Percentiles rank a stretch among this genome's conserved stretches.
These are phyloP conservation scores for Fistularia tabacaria DNA, from an alignment of 2,797 vertebrate genomes.

Conservation along the genomic window DNA sequence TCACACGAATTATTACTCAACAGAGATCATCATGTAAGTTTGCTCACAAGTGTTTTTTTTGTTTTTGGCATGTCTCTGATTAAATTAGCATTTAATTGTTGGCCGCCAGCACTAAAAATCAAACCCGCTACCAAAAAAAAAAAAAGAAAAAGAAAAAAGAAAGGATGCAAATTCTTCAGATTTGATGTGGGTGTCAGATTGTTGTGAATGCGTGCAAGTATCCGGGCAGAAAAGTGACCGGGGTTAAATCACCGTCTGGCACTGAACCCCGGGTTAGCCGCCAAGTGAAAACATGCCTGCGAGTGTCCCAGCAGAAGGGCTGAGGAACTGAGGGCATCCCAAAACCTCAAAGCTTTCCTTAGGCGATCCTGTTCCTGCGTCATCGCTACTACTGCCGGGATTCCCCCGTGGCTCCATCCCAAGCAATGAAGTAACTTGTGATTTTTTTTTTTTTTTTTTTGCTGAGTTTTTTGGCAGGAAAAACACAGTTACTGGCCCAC, in stretches of 20 bases:
- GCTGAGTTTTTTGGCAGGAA: slow-evolving; percentile 62
- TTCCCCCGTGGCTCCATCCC: slow-evolving; percentile 64
- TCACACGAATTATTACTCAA: no score
- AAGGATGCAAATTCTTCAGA: slow-evolving; percentile 43
- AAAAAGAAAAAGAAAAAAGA: not conserved
- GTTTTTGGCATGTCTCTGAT: slow-evolving; percentile 23
- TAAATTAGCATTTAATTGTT: slow-evolving; percentile 45
- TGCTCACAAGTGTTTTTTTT: slow-evolving; percentile 3
- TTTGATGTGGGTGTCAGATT: slow-evolving; percentile 47
- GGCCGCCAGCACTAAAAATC: no score
- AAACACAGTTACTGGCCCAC: slow-evolving; percentile 45
- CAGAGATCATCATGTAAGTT: not conserved
- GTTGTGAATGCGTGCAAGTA: slow-evolving; percentile 49
- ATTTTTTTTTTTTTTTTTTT: slow-evolving; percentile 40
- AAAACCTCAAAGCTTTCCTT: slow-evolving; percentile 36
- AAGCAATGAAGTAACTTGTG: slow-evolving; percentile 63
- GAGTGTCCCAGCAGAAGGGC: slow-evolving; percentile 19
- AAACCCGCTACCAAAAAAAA: no score
- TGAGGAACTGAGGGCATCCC: slow-evolving; percentile 45
- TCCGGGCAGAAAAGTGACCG: slow-evolving; percentile 57
- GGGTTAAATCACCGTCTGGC: slow-evolving; percentile 24
- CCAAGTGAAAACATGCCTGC: slow-evolving; percentile 22
- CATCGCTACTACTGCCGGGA: slow-evolving; percentile 54
- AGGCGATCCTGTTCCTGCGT: slow-evolving; percentile 34
- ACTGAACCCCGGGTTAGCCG: slow-evolving; percentile 7